Conservation (phyloP, 1,140 invertebrate species). For the Goniozus legneri region DNA sequence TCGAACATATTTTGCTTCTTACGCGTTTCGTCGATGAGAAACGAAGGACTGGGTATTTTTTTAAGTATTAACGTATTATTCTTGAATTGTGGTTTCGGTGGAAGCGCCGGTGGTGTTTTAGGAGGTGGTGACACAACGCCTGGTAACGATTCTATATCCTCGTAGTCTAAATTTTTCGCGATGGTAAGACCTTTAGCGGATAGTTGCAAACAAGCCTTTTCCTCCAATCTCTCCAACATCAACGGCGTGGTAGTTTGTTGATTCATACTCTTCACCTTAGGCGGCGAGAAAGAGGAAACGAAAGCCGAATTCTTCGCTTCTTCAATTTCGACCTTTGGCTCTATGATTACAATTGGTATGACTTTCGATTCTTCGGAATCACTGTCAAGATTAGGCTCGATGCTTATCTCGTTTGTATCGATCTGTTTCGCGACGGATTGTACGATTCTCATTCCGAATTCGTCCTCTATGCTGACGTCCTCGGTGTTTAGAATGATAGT, state of each 20-base stretch:
- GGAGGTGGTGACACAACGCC: constrained; percentile 41
- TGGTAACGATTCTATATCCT: constrained; percentile 50
- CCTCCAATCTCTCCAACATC: constrained; percentile 41
- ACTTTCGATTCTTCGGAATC: constrained; percentile 33
- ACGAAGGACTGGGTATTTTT: constrained; percentile 63
- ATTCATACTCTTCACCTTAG: constrained; percentile 9
- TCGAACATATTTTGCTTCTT: constrained; percentile 49
- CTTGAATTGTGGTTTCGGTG: constrained; percentile 66
- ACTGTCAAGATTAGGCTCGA: too few species aligned
- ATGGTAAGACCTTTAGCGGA: constrained; percentile 49
- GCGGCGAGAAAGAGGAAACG: neutral
- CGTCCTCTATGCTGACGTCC: constrained; percentile 33
- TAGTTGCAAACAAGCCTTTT: constrained; percentile 45
- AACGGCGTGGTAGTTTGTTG: constrained; percentile 25
- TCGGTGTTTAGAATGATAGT: constrained; percentile 21
- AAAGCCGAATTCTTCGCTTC: constrained; percentile 11
- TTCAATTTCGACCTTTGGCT: constrained; percentile 34
- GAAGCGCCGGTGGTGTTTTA: constrained; percentile 65
- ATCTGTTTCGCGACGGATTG: constrained; percentile 6
- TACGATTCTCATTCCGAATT: constrained; percentile 39
- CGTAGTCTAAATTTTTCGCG: constrained; percentile 61
- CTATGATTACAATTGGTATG: constrained; percentile 48
- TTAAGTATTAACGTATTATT: constrained; percentile 55
- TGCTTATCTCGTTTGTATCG: constrained; percentile 17
- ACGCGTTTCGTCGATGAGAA: constrained; percentile 60